Conservation (phyloP, 1,140 invertebrate genomes). For the Sogatella furcifera region DNA sequence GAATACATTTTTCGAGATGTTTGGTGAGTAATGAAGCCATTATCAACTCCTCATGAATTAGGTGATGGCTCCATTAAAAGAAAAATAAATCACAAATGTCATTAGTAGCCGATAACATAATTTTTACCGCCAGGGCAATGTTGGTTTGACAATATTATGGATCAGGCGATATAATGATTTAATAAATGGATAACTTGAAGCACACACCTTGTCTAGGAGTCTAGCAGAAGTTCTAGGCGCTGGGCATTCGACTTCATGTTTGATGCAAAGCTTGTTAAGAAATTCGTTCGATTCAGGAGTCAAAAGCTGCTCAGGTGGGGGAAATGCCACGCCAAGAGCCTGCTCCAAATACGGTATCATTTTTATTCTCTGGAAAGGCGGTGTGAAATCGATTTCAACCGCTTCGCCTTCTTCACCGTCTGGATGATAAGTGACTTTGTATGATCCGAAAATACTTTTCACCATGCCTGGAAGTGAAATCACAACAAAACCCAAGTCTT, state of each 20-base stretch:
- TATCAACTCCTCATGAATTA: too few species aligned
- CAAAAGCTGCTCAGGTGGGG: conserved; percentile 53
- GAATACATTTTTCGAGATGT: too few species aligned
- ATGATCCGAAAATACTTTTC: conserved; percentile 50
- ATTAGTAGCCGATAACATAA: too few species aligned
- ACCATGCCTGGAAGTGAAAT: conserved; percentile 47
- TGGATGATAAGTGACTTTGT: conserved; percentile 83
- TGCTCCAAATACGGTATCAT: conserved; percentile 90
- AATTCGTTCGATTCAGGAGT: conserved; percentile 57
- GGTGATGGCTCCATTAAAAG: too few species aligned
- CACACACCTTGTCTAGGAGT: conserved; percentile 79
- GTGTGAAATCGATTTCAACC: conserved; percentile 91
- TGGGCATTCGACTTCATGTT: conserved; percentile 85
- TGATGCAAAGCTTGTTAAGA: conserved; percentile 71
- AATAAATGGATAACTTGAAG: too few species aligned
- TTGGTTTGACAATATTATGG: too few species aligned
- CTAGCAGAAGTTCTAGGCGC: conserved; percentile 83
- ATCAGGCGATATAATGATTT: too few species aligned
- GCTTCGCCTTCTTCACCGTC: conserved; percentile 68
- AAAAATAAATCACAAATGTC: too few species aligned
- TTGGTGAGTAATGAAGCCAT: too few species aligned
- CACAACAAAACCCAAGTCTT: too few species aligned
- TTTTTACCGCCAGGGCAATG: too few species aligned
- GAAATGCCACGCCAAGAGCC: conserved; percentile 72
- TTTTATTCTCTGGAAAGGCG: conserved; percentile 83